Percentiles rank a stretch among this genome's conserved stretches.
Evolutionary conservation across 2,888 invertebrate genomes (phyloP).

Genomic region (Nasonia oneida): DNA sequence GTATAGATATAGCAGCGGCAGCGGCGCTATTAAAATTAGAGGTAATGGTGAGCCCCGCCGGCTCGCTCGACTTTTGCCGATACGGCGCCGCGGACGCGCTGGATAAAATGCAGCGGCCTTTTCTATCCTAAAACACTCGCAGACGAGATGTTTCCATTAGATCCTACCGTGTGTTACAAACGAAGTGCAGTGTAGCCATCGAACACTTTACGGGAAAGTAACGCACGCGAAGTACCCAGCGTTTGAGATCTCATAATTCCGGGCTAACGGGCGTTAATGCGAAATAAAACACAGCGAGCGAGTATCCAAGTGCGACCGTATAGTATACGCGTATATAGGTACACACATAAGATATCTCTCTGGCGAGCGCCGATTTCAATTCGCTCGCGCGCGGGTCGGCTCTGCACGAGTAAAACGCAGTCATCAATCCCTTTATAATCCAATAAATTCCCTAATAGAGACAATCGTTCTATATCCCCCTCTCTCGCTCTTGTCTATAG

Average conservation of each 20-base stretch:
- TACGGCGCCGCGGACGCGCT: not conserved
- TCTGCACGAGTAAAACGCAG: constrained; percentile 48
- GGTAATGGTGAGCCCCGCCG: constrained; percentile 43
- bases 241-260: not conserved
- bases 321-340: not conserved
- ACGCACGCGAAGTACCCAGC: not conserved
- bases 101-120: not conserved
- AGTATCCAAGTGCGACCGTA: not conserved
- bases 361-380: constrained; percentile 39
- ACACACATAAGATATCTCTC: not conserved
- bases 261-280: constrained; percentile 25
- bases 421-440: constrained; percentile 58
- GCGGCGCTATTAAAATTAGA: constrained; percentile 57
- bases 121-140: not conserved
- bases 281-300: constrained; percentile 36
- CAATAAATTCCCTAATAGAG: constrained; percentile 60
- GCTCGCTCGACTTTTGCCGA: not conserved
- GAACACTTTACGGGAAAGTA: not conserved
- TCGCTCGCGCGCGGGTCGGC: constrained; percentile 13
- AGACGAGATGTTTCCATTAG: too few relatives aligned
- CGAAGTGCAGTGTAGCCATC: too few relatives aligned
- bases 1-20: not conserved
- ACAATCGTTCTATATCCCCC: constrained; percentile 25
- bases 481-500: not conserved
- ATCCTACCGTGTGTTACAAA: too few relatives aligned